Evolutionary conservation across 2,888 invertebrate species (phyloP).

Genomic region (Sialis lutaria): DNA sequence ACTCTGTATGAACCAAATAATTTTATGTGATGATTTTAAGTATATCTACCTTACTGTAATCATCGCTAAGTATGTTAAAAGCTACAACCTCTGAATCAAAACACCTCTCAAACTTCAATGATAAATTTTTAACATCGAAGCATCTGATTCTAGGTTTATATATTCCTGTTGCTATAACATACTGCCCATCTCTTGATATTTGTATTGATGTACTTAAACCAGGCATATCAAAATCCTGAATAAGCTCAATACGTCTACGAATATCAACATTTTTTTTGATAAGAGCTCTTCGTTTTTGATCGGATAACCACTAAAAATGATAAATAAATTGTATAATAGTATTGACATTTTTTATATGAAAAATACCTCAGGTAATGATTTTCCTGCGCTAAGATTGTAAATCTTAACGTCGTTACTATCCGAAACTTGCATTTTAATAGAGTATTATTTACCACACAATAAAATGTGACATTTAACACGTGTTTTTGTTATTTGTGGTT

Average conservation of each 20-base stretch:
- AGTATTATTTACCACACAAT: background rate
- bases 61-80: constrained; percentile 83
- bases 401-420: constrained; percentile 94
- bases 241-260: constrained; percentile 78
- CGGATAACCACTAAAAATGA: constrained; percentile 64
- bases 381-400: constrained; percentile 92
- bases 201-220: constrained; percentile 72
- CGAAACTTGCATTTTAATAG: constrained; percentile 65
- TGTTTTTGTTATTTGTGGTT: background rate
- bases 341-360: background rate
- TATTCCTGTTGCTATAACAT: constrained; percentile 79
- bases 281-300: constrained; percentile 61
- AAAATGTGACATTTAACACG: background rate
- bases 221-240: constrained; percentile 99
- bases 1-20: too few species aligned
- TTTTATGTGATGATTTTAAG: background rate
- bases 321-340: background rate
- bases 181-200: constrained; percentile 81
- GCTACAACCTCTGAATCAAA: constrained; percentile 94
- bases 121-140: constrained; percentile 89
- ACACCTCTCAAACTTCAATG: constrained; percentile 94
- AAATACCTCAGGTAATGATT: constrained; percentile 89
- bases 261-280: constrained; percentile 82
- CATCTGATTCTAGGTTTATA: constrained; percentile 95
- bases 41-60: constrained; percentile 72